Evolutionary conservation across 1,140 invertebrate species (phyloP), one percentile per base, ranked within the genome.

Genomic region (Pseudomyrmex sp.): DNA sequence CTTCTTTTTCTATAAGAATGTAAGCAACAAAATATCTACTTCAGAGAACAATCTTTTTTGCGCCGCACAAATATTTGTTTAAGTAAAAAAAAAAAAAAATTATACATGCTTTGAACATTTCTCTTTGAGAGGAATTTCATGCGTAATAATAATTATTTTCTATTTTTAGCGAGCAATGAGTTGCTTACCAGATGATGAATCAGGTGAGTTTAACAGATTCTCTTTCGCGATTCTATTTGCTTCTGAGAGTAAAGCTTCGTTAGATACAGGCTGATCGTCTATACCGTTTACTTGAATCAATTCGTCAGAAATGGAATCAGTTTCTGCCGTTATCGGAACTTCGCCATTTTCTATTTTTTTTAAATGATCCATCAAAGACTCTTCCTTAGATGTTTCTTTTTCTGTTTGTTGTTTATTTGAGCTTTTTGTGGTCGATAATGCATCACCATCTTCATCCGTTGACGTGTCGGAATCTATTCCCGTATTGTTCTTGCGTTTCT

Each of bases 291-390:
- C 83, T 69, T 48, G 35, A 65, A 79, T 23, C 8, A 15, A 59
- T 59, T 88, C 89, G 13, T 80, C 70, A 13, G 26, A 70, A 63
- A 88, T 59, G 73, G 76, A 69, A 74, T 84, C 70, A 63, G 73
- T 79, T 74, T 68, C 85, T 69, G 74, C 23, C 20, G 82, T 61
- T 26, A 74, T 20, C n/a, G 35, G 5, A 13, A 66, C 48, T 20
- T 87, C 63, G 10, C 70, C 86, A 15, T 93, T 89, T 35, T 91
- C 75, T 8, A 88, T 62, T 73, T 70, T 92, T 15, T 87, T 82
- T 56, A 92, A 85, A 54, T 91, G 90, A 86, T 93, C 87, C 73
- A 91, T 61, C 12, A 91, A 82, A 65, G 89, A 85, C 12, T 93
- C 92, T 46, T 93, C 87, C 80, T 88, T 74, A 7, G 10, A 15